Evolutionary conservation across 1,140 invertebrate species (phyloP), one percentile per base, ranked within the genome.

Genomic region (Trypoxylus dichotomus): DNA sequence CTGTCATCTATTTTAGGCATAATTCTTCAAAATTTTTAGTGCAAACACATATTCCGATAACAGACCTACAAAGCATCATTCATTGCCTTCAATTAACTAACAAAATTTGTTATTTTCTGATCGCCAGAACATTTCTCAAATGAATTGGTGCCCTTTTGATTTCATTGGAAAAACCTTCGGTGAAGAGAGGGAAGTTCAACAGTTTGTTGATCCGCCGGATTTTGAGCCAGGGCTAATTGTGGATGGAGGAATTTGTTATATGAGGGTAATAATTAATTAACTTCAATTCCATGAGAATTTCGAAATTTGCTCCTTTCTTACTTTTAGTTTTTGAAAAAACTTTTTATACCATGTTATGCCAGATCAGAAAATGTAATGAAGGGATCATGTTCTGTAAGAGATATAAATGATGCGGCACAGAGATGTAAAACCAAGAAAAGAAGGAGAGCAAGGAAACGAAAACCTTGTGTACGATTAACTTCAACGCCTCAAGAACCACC

Each of bases 151-250:
- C 54, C 13, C 32, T 2, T 75, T 75, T 58, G 43, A 75, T 21
- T 75, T 75, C 13, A 80, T 83, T 47, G 82, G 81, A 78, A 77
- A 77, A 43, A 68, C 80, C 41, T 80, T 83, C 43, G 80, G 79
- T n/a, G 79, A 81, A 7, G 80, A 83, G 25, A 78, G 63, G 63
- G 75, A 75, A 6, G 43, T 76, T 21, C 47, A 77, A 63, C 78
- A 82, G 43, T 37, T 78, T 24, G 79, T 75, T 13, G 81, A 83
- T 81, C 80, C 82, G 15, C 24, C 81, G 19, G 79, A 83, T 78
- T 83, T 83, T 76, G 79, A 83, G 73, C 81, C 82, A 21, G 81
- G 82, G 1, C 60, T 80, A n/a, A 80, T 83, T 77, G 77, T 82
- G 25, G 82, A 81, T 75, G 78, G 74, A 68, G 82, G 81, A 10